These are phyloP conservation scores for Catamblyrhynchus diadema DNA, from an alignment of 2,797 vertebrate genomes.

Conservation along the genomic window DNA sequence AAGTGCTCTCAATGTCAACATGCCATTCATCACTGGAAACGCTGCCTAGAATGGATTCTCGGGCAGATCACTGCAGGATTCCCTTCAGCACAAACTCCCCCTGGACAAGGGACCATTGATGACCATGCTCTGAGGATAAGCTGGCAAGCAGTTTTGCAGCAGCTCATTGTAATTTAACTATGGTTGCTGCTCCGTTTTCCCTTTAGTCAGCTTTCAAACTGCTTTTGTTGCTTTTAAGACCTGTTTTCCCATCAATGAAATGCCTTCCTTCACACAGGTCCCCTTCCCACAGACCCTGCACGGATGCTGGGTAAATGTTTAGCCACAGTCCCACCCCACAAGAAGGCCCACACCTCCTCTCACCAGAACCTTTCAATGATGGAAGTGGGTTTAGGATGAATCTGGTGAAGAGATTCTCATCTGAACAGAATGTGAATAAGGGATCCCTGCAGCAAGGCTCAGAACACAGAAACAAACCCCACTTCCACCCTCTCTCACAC, in stretches of 20 bases:
- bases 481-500: background rate
- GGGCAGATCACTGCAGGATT: background rate
- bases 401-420: background rate
- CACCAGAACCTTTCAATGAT: background rate
- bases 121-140: background rate
- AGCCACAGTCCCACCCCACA: background rate
- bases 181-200: background rate
- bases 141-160: background rate
- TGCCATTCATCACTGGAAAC: conserved; percentile 3
- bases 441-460: background rate
- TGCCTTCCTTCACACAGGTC: background rate
- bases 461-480: background rate
- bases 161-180: background rate
- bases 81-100: background rate
- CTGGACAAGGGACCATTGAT: background rate
- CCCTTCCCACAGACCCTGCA: background rate
- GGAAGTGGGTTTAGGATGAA: background rate
- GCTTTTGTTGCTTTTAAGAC: background rate
- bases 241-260: background rate
- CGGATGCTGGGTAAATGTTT: background rate
- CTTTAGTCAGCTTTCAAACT: background rate
- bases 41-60: background rate
- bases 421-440: background rate
- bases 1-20: background rate
- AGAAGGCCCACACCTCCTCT: background rate